These are phyloP conservation scores for Scotopteryx bipunctaria DNA, from an alignment of 2,888 invertebrate species.

Conservation along the genomic window DNA sequence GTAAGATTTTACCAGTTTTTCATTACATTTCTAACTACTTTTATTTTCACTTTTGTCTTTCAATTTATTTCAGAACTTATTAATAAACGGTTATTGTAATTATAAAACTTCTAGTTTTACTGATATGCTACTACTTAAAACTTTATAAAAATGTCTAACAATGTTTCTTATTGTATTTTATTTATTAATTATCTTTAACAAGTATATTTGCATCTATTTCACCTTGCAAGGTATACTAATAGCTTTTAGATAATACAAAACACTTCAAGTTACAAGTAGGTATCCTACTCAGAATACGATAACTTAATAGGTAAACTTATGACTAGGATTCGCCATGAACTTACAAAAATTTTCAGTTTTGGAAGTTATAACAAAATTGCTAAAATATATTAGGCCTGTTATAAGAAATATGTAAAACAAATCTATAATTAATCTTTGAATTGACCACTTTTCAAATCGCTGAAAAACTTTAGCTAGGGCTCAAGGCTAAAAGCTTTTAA, in stretches of 20 bases:
- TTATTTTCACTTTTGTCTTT: conserved; percentile 81
- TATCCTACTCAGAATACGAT: not conserved
- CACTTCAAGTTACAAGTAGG: not conserved
- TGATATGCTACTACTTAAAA: conserved; percentile 15
- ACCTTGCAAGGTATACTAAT: conserved; percentile 1
- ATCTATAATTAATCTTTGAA: not conserved
- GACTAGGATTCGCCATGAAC: conserved; percentile 23
- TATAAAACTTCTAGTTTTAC: conserved; percentile 12
- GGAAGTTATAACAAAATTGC: not conserved
- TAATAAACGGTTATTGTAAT: conserved; percentile 18
- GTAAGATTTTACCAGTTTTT: conserved; percentile 18
- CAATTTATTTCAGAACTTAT: conserved; percentile 54
- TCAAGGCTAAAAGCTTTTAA: conserved; percentile 75
- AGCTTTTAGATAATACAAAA: conserved; percentile 7
- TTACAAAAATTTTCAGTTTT: conserved; percentile 14
- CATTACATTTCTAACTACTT: conserved; percentile 53
- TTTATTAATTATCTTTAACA: not conserved
- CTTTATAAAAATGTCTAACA: conserved; percentile 13
- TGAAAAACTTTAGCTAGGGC: conserved; percentile 80
- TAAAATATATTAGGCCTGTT: conserved; percentile 56
- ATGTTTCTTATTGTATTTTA: conserved; percentile 1
- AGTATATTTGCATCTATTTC: not conserved
- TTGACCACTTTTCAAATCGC: conserved; percentile 60
- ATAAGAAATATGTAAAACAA: not conserved
- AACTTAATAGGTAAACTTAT: not conserved